A percentile compares a stretch with the other conserved stretches of the same genome.
These are phyloP conservation scores for Poeciliopsis turrubarensis DNA, from an alignment of 2,113 vertebrate species.

Conservation along the genomic window DNA sequence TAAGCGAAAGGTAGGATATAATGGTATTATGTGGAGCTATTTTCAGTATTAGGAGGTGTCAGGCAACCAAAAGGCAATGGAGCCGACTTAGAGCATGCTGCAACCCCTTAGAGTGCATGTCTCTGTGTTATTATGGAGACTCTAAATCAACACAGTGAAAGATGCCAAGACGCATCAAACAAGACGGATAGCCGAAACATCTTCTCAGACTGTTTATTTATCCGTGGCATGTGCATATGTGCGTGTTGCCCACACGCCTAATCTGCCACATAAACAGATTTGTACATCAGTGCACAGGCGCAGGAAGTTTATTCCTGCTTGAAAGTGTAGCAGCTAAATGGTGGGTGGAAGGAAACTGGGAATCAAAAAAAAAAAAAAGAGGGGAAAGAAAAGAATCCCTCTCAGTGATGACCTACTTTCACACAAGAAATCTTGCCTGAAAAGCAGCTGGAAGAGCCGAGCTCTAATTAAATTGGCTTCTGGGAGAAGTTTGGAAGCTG, in stretches of 20 bases:
- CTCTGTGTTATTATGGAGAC: slow-evolving; percentile 59
- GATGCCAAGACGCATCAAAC: slow-evolving; percentile 52
- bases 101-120: background rate
- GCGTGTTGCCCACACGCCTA: slow-evolving; percentile 34
- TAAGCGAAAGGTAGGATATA: slow-evolving; percentile 11
- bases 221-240: slow-evolving; percentile 28
- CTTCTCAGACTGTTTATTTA: slow-evolving; percentile 39
- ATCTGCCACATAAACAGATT: slow-evolving; percentile 53
- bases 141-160: slow-evolving; percentile 66
- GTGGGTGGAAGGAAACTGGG: slow-evolving; percentile 55
- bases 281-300: slow-evolving; percentile 48
- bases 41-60: slow-evolving; percentile 14
- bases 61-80: slow-evolving; percentile 31
- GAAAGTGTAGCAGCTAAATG: slow-evolving; percentile 59
- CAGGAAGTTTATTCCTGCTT: slow-evolving; percentile 38
- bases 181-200: slow-evolving; percentile 67
- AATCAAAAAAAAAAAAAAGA: slow-evolving; percentile 29
- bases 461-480: slow-evolving; percentile 61
- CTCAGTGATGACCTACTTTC: slow-evolving; percentile 73
- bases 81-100: slow-evolving; percentile 33
- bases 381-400: slow-evolving; percentile 35
- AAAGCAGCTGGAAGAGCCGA: slow-evolving; percentile 53
- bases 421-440: slow-evolving; percentile 50
- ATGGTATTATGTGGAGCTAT: slow-evolving; percentile 11
- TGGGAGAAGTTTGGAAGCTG: slow-evolving; percentile 33